Percentiles rank a stretch among this genome's conserved stretches.
These are phyloP conservation scores for Oryzias javanicus DNA, from an alignment of 2,113 vertebrate species.

Conservation along the genomic window DNA sequence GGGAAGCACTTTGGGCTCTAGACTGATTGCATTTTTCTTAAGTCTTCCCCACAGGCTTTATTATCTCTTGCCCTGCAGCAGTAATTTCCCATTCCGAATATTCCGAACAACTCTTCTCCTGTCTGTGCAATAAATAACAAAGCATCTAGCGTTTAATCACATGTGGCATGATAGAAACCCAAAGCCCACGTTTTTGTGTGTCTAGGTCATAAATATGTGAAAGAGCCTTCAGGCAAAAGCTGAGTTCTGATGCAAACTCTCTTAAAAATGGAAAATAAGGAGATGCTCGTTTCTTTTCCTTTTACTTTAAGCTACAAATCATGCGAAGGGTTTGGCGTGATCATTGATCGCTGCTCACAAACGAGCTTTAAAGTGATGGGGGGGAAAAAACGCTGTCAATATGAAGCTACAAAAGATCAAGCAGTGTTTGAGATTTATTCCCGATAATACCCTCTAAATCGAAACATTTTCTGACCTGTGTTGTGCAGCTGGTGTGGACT, in stretches of 20 bases:
- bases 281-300: no score
- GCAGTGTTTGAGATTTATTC: not conserved
- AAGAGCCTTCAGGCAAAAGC: slow-evolving; percentile 38
- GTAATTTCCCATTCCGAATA: slow-evolving; percentile 7
- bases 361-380: no score
- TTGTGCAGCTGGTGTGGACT: slow-evolving; percentile 87
- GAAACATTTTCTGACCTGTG: slow-evolving; percentile 28
- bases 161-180: slow-evolving; percentile 35
- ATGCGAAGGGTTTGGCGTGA: no score
- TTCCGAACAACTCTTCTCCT: slow-evolving; percentile 24
- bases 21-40: slow-evolving; percentile 19
- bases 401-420: slow-evolving; percentile 16
- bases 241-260: slow-evolving; percentile 35
- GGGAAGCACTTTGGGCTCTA: slow-evolving; percentile 22
- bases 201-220: slow-evolving; percentile 52
- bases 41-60: slow-evolving; percentile 32
- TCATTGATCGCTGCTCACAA: no score
- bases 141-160: slow-evolving; percentile 38
- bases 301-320: no score
- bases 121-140: slow-evolving; percentile 29
- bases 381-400: not conserved
- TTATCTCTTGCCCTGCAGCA: slow-evolving; percentile 46
- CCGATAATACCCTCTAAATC: not conserved
- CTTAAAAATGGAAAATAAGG: slow-evolving; percentile 47
- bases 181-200: slow-evolving; percentile 36